Conservation (phyloP, 2,888 invertebrate genomes). For the Leptogaster cylindrica region DNA sequence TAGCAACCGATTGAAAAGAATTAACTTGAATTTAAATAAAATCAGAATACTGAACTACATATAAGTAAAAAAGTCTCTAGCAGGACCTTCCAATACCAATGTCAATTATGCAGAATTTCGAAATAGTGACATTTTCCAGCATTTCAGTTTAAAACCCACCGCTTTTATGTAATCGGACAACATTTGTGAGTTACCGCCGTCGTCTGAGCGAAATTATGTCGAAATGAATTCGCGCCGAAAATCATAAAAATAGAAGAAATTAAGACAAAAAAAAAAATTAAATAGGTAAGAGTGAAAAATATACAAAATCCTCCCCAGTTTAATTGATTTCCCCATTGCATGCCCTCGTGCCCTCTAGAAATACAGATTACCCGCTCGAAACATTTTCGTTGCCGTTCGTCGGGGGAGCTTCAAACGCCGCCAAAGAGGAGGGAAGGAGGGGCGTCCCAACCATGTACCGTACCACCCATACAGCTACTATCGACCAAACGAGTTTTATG, state of each 20-base stretch:
- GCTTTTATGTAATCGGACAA: background rate
- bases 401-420: background rate
- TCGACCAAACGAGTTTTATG: slow-evolving; percentile 29
- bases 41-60: too few species aligned
- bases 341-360: background rate
- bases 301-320: slow-evolving; percentile 11
- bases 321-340: slow-evolving; percentile 38
- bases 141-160: background rate
- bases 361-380: slow-evolving; percentile 12
- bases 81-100: too few species aligned
- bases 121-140: slow-evolving; percentile 20
- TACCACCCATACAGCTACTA: slow-evolving; percentile 7
- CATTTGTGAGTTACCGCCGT: slow-evolving; percentile 6
- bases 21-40: too few species aligned
- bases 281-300: too few species aligned
- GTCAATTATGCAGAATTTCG: slow-evolving; percentile 20
- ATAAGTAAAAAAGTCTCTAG: too few species aligned
- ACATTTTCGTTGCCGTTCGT: slow-evolving; percentile 18
- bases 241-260: slow-evolving; percentile 15
- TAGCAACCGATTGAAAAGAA: too few species aligned
- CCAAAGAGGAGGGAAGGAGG: slow-evolving; percentile 1
- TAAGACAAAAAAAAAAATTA: slow-evolving; percentile 3
- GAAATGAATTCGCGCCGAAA: slow-evolving; percentile 24
- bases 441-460: background rate
- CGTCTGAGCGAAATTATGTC: slow-evolving; percentile 8